Base-by-base conservation (phyloP, 2,113 vertebrate species). In the Pseudorhombus dupliciocellatus region DNA sequence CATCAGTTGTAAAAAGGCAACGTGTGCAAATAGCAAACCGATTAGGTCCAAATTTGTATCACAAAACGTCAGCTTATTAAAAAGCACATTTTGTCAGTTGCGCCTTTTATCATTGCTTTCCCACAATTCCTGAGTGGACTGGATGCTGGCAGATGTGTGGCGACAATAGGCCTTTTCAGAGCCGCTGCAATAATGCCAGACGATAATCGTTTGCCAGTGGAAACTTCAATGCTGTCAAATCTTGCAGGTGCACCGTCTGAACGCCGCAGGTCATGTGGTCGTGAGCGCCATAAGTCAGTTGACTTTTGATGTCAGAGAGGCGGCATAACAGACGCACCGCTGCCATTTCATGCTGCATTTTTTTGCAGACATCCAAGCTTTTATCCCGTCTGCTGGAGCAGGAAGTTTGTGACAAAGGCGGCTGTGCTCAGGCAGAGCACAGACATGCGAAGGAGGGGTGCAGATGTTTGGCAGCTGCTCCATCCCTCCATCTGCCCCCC, bases 391-490 rank as follows among this genome's bases (percentile, higher is more conserved):
- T 53, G 63, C 77, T 34, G 25, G 60, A 69, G 62, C 81, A 86
- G 81, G 78, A 91, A 73, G 79, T 85, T 77, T 83, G 83, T 74
- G 81, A 92, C 88, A 90, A 87, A 85, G 74, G 80, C 78, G 71
- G 9, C 30, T 20, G 61, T 50, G 75, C 80, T 57, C 76, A 75
- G 85, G 81, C 75, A 68, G 62, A 82, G 73, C 69, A 34, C 73
- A 78, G 80, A 80, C 71, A 56, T 14, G 53, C n/a, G 34, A 84
- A 80, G 81, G 76, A 85, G 48, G 70, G 80, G 56, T 84, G 84
- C 90, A 92, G 81, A 92, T 92, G 89, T 92, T 87, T 84, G 79
- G 85, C 91, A 92, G 89, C 90, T 89, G 89, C 86, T 79, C 61
- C 66, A 66, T 80, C 74, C 75, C 74, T 80, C 86, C 74, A 81